Evolutionary conservation across 1,140 invertebrate species (phyloP).

Genomic region (Pseudomyrmex gracilis): DNA sequence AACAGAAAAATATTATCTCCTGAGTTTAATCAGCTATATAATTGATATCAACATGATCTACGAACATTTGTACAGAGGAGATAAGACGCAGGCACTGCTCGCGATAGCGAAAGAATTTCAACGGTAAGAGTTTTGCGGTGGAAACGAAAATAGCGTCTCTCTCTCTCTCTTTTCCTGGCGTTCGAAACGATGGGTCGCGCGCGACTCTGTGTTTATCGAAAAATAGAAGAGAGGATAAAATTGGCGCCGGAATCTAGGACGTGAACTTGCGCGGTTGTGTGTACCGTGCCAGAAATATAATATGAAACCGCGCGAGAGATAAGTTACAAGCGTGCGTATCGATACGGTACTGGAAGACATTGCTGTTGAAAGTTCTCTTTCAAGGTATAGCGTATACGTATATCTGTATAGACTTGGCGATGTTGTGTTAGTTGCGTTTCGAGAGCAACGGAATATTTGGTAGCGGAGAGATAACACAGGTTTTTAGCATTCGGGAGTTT

Average conservation of each 20-base stretch:
- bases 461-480: not conserved
- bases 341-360: not conserved
- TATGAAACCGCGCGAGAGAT: constrained; percentile 18
- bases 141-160: constrained; percentile 21
- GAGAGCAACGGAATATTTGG: no score
- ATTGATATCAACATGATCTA: no score
- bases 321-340: constrained; percentile 40
- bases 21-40: no score
- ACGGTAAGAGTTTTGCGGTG: constrained; percentile 6
- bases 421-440: not conserved
- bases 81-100: no score
- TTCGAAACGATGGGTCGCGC: not conserved
- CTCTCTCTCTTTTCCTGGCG: not conserved
- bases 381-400: not conserved
- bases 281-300: not conserved
- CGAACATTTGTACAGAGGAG: no score
- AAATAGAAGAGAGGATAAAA: constrained; percentile 31
- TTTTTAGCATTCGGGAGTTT: not conserved
- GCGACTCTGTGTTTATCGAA: constrained; percentile 38
- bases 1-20: no score
- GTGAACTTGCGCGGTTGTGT: constrained; percentile 20
- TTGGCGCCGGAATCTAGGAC: constrained; percentile 39
- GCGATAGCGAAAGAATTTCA: not conserved
- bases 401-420: not conserved
- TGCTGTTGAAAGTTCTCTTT: not conserved